A percentile compares a stretch with the other conserved stretches of the same genome.
These are phyloP conservation scores for Lasioglossum vierecki DNA, from an alignment of 2,888 invertebrate genomes.

Conservation along the genomic window DNA sequence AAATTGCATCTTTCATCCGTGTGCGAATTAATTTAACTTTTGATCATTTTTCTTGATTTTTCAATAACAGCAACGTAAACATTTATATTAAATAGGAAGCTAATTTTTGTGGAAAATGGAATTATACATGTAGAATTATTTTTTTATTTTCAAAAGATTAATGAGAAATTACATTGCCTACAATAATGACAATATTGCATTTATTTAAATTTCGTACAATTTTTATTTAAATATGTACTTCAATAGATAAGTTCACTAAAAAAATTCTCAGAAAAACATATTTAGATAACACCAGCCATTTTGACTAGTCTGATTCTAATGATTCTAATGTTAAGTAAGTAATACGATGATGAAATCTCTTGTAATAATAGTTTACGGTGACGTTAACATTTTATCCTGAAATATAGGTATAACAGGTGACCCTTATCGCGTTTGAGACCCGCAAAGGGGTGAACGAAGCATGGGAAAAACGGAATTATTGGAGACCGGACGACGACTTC, in stretches of 20 bases:
- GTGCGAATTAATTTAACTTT: neutral
- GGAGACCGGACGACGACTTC: constrained; percentile 14
- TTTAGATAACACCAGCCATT: too few relatives aligned
- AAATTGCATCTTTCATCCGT: neutral
- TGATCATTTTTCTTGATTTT: neutral
- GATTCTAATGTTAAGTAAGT: neutral
- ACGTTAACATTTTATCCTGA: neutral
- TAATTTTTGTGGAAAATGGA: neutral
- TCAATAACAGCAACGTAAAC: neutral
- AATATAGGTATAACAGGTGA: neutral
- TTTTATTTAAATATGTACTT: too few relatives aligned
- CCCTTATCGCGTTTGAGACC: constrained; percentile 50
- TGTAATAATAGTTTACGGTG: neutral
- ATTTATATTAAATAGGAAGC: neutral
- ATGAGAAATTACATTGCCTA: too few relatives aligned
- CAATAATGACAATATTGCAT: too few relatives aligned
- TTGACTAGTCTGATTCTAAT: too few relatives aligned
- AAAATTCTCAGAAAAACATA: too few relatives aligned
- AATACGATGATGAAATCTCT: neutral
- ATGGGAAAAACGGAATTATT: constrained; percentile 58
- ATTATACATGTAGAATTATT: too few relatives aligned
- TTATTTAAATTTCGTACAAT: too few relatives aligned
- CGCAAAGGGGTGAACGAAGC: constrained; percentile 46
- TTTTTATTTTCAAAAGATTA: too few relatives aligned
- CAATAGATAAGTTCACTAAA: too few relatives aligned